Base-by-base conservation (phyloP, 2,888 invertebrate genomes). In the Epinotia bilunana region DNA sequence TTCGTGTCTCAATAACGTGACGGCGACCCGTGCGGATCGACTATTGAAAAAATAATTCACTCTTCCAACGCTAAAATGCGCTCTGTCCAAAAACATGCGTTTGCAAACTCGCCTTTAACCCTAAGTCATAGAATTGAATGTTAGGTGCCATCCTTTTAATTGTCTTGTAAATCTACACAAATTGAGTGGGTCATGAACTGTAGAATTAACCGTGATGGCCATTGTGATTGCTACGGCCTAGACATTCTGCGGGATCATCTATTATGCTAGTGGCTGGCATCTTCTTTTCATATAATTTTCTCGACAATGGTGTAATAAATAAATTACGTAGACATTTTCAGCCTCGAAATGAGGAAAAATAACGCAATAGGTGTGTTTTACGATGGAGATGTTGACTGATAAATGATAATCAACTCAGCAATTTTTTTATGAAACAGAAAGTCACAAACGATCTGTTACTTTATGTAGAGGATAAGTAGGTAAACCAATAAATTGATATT, bases 181-280 rank as follows among this genome's bases (percentile, higher is more conserved):
- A 68, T 58, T 58, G 20, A 57, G 55, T 18, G 13, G 57, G 39
- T 68, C 67, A 68, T 55, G 67, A 68, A 57, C 55, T 57, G 28
- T 16, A 33, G 33, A 18, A n/a, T 28, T 33, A 55, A 12, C 33
- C 7, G 28, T 61, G 16, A 39, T 39, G 55, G 2, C 57, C 20
- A 18, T 3, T 43, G 23, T 23, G 16, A 68, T 58, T 43, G 23
- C 57, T 16, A 16, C n/a, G 68, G 18, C 68, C 68, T 68, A 68
- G 68, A 68, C 33, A 16, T 13, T 33, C 58, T 39, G 39, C 23
- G 39, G 39, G 43, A 43, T 43, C 57, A 68, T 58, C 58, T 68
- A 58, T 68, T 55, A 43, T 57, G 33, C 39, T 57, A 55, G 57
- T 57, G 20, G 13, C 39, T 64, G 46, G 43, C 68, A 20, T 20